Conservation (phyloP, 2,797 vertebrate species). For the Enteromius viviparus region DNA sequence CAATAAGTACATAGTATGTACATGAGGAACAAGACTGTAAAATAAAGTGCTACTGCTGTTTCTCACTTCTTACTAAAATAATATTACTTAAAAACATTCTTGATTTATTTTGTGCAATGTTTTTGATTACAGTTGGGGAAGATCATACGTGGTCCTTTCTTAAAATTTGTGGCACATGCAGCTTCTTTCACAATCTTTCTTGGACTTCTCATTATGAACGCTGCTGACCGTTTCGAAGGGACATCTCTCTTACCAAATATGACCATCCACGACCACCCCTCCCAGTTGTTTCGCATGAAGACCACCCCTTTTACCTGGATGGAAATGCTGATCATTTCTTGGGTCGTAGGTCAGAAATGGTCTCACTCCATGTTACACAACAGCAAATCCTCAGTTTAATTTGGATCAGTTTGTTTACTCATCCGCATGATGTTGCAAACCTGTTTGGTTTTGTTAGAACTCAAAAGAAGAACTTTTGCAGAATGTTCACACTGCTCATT, state of each 20-base stretch:
- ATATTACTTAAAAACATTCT: neutral
- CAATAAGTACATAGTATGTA: no score
- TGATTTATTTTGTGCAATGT: neutral
- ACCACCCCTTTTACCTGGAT: conserved; percentile 95
- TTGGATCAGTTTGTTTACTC: neutral
- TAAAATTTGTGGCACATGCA: conserved; percentile 96
- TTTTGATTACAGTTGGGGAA: conserved; percentile 82
- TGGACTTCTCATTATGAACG: conserved; percentile 92
- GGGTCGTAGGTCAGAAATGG: conserved; percentile 88
- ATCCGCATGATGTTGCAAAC: neutral
- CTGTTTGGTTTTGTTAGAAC: neutral
- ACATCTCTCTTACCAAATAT: conserved; percentile 92
- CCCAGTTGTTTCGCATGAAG: conserved; percentile 94
- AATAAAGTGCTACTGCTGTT: no score
- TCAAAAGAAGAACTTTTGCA: neutral
- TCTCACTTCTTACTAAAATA: neutral
- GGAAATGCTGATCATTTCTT: conserved; percentile 95
- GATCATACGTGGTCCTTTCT: conserved; percentile 91
- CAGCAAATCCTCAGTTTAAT: neutral
- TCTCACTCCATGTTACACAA: neutral
- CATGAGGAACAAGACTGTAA: no score
- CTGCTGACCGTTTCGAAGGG: conserved; percentile 92
- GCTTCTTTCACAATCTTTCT: conserved; percentile 95
- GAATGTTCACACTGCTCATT: neutral
- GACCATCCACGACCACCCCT: conserved; percentile 86